Base-by-base conservation (phyloP, 2,113 vertebrate genomes). In the Gallinago undulata region DNA sequence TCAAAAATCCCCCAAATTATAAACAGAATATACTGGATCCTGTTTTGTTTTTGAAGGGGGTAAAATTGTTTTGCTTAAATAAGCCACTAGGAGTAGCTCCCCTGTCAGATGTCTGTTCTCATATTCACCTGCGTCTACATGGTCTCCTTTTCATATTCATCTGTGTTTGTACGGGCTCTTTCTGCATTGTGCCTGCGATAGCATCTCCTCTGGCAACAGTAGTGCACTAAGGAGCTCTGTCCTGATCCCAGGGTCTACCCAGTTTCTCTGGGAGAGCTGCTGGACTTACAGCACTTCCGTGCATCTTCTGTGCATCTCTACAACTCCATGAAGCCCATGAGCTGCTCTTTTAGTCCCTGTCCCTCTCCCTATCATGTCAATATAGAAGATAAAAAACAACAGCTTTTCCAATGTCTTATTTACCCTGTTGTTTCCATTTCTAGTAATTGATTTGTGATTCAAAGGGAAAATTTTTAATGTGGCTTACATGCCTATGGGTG, bases 1-100 rank as follows among this genome's bases (percentile, higher is more conserved):
- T 96, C 48, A 91, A 88, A 98, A 98, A 97, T 96, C 90, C 97
- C 97, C 97, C 94, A 91, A 97, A 96, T 96, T 97, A 96, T 82
- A 86, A 96, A 92, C 68, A 86, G 84, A 94, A 59, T 60, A 66
- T 88, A 82, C 92, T 87, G 84, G 91, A 92, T 96, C 90, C 88
- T 33, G 27, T 77, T 91, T 89, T 64, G 90, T 72, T 96, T 96
- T 92, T 75, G 96, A 97, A 96, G 90, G 63, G 30, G 53, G 77
- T 72, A 74, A 63, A 59, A 76, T 75, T 84, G 60, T 92, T 87
- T 91, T 74, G 91, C 82, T 94, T 88, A 33, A 13, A 47, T 59
- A 72, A 64, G 53, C 89, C 89, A 62, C 81, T 69, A 51, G 79
- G 90, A 96, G 97, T 94, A 96, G 89, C 95, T 93, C 89, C 87